Evolutionary conservation across 2,888 invertebrate genomes (phyloP).

Genomic region (Tryphoninae sp.): DNA sequence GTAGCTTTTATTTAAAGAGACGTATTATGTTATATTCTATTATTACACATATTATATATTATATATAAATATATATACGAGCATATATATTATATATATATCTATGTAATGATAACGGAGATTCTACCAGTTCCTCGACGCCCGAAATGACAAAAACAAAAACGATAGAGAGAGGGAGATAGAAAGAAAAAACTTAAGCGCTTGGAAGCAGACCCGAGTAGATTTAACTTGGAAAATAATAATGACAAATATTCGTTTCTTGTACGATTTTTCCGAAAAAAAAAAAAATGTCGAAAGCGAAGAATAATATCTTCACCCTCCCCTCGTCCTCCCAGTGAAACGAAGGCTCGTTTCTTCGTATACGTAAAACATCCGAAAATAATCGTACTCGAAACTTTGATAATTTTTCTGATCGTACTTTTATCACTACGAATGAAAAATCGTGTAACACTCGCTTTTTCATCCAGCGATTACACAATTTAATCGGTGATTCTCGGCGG

Average conservation of each 20-base stretch:
- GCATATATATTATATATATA: constrained; percentile 51
- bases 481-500: neutral
- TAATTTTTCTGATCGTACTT: constrained; percentile 7
- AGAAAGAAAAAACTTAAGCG: constrained; percentile 21
- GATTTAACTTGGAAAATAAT: constrained; percentile 42
- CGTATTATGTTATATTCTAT: constrained; percentile 69
- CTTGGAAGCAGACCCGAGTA: constrained; percentile 45
- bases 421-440: neutral
- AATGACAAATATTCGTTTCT: constrained; percentile 13
- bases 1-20: constrained; percentile 74
- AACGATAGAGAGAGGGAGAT: constrained; percentile 9
- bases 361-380: constrained; percentile 30
- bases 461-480: neutral
- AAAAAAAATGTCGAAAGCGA: constrained; percentile 7
- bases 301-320: neutral
- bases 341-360: constrained; percentile 21
- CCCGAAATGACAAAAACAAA: constrained; percentile 40
- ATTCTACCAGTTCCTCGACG: constrained; percentile 62
- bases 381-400: constrained; percentile 38
- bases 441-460: too few species aligned
- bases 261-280: constrained; percentile 22
- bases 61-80: constrained; percentile 67
- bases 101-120: constrained; percentile 64
- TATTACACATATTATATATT: constrained; percentile 73
- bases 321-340: neutral